Conservation (phyloP, 1,140 invertebrate species). For the Scaptodrosophila lebanonensis region DNA sequence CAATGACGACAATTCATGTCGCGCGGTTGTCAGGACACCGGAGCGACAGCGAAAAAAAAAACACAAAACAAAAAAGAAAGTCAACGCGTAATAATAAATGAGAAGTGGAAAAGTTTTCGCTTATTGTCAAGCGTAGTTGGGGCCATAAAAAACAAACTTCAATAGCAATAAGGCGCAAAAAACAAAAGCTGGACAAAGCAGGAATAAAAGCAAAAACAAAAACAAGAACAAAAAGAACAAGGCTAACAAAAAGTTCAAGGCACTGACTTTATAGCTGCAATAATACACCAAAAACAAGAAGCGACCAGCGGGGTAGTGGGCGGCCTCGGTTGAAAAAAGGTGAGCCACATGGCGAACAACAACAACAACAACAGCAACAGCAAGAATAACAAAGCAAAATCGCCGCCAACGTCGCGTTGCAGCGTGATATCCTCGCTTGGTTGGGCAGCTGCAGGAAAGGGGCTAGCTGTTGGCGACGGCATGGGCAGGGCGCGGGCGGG, state of each 20-base stretch:
- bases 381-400: conserved; percentile 49
- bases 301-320: background rate
- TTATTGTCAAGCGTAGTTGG: conserved; percentile 69
- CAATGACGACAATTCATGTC: conserved; percentile 61
- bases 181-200: conserved; percentile 33
- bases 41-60: conserved; percentile 30
- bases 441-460: background rate
- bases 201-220: conserved; percentile 21
- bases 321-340: conserved; percentile 26
- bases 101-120: conserved; percentile 72
- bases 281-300: conserved; percentile 42
- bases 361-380: conserved; percentile 27
- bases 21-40: conserved; percentile 54
- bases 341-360: conserved; percentile 51
- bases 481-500: conserved; percentile 10
- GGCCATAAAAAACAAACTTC: conserved; percentile 73
- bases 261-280: conserved; percentile 73
- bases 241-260: conserved; percentile 65
- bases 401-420: conserved; percentile 37
- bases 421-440: conserved; percentile 13
- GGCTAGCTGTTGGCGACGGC: background rate
- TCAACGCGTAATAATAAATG: conserved; percentile 67
- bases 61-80: conserved; percentile 18
- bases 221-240: conserved; percentile 52
- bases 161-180: conserved; percentile 71